A percentile compares a stretch with the other conserved stretches of the same genome.
Evolutionary conservation across 2,888 invertebrate genomes (phyloP).

Genomic region (Drosophila quinaria): DNA sequence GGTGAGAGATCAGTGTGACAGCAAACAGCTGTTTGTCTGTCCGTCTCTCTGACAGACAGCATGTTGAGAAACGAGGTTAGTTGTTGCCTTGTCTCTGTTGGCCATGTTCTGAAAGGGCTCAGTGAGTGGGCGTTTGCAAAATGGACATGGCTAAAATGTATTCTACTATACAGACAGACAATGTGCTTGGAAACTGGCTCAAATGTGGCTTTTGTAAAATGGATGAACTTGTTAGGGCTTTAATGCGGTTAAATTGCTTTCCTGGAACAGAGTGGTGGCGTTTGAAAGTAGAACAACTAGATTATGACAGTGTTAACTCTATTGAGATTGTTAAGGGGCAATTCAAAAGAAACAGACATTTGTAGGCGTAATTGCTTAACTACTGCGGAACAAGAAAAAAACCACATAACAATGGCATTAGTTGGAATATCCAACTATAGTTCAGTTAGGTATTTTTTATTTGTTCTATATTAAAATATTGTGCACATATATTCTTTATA

Average conservation of each 20-base stretch:
- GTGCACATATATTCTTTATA: too few relatives aligned
- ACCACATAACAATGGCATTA: neutral
- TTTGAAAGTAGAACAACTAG: slow-evolving; percentile 36
- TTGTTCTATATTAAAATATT: too few relatives aligned
- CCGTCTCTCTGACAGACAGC: slow-evolving; percentile 10
- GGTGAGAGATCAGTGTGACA: slow-evolving; percentile 74
- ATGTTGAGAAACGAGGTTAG: slow-evolving; percentile 67
- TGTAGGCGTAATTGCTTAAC: neutral
- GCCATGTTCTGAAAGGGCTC: slow-evolving; percentile 61
- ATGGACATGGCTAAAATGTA: slow-evolving; percentile 48
- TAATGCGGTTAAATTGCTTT: slow-evolving; percentile 49
- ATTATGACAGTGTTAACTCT: slow-evolving; percentile 34
- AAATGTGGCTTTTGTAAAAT: slow-evolving; percentile 34
- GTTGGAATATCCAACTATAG: neutral
- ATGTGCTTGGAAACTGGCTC: slow-evolving; percentile 55
- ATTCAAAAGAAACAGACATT: neutral
- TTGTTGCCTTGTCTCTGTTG: slow-evolving; percentile 48
- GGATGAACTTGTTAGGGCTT: slow-evolving; percentile 42
- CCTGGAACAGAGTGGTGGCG: slow-evolving; percentile 24
- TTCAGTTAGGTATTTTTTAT: neutral
- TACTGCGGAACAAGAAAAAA: neutral
- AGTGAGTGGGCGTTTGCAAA: slow-evolving; percentile 59
- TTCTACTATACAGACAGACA: slow-evolving; percentile 31
- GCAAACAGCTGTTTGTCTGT: slow-evolving; percentile 68
- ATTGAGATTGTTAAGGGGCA: neutral